Evolutionary conservation across 2,888 invertebrate species (phyloP).

Genomic region (Teleiodes luculella): DNA sequence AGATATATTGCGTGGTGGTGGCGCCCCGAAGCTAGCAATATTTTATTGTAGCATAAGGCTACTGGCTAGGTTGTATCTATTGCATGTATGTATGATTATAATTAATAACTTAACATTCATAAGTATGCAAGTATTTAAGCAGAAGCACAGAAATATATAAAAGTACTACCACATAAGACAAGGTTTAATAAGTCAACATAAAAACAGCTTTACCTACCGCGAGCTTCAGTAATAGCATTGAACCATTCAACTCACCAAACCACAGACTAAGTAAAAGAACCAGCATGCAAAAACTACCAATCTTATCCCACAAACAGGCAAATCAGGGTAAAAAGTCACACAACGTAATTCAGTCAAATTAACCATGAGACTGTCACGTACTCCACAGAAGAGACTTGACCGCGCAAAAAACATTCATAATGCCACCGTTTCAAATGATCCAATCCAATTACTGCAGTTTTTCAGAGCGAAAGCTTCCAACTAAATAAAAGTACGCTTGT

Average conservation of each 20-base stretch:
- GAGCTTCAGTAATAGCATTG: constrained; percentile 53
- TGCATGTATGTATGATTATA: too few species aligned
- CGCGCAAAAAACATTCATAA: constrained; percentile 32
- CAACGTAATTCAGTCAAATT: constrained; percentile 56
- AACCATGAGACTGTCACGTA: constrained; percentile 64
- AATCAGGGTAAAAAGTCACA: constrained; percentile 39
- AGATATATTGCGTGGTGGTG: too few species aligned
- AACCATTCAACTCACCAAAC: constrained; percentile 32
- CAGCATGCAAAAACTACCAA: constrained; percentile 7
- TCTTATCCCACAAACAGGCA: neutral
- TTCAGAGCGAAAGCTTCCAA: neutral
- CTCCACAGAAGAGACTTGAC: constrained; percentile 35
- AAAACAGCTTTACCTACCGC: constrained; percentile 65
- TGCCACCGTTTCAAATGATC: constrained; percentile 3
- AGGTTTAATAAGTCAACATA: too few species aligned
- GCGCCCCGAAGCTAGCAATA: too few species aligned
- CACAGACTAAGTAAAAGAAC: too few species aligned
- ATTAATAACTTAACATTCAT: too few species aligned
- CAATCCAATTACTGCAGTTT: constrained; percentile 28
- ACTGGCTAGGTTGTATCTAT: too few species aligned
- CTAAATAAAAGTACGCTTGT: too few species aligned
- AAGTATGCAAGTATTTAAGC: too few species aligned
- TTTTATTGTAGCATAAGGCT: too few species aligned
- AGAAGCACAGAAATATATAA: too few species aligned
- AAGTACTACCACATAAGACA: too few species aligned